Percentiles rank a stretch among this genome's conserved stretches.
phyloP scores from a whole-genome alignment of 2,797 vertebrate genomes.

The Oryzias sinensis region DNA sequence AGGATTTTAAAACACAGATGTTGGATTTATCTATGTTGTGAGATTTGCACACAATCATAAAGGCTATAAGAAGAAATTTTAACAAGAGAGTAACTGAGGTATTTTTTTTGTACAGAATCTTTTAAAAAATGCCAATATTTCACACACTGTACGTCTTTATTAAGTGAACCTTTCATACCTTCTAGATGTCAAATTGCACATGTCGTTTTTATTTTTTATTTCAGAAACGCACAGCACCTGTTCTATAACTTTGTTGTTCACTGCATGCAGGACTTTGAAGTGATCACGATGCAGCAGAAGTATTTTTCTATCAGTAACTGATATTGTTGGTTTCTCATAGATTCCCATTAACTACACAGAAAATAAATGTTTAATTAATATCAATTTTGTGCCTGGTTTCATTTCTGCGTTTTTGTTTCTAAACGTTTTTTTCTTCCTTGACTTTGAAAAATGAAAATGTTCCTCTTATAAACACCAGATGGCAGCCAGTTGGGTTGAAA shows the following conservation, averaged over 20 bases:
- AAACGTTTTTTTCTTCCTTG: not conserved
- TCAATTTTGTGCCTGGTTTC: slow-evolving; percentile 3
- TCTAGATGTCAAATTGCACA: slow-evolving; percentile 51
- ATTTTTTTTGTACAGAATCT: slow-evolving; percentile 67
- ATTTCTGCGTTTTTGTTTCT: not conserved
- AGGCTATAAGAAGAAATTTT: slow-evolving; percentile 23
- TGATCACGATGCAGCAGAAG: slow-evolving; percentile 61
- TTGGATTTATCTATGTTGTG: slow-evolving; percentile 46
- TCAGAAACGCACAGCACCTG: slow-evolving; percentile 16
- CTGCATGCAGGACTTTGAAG: slow-evolving; percentile 42
- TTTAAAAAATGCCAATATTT: slow-evolving; percentile 59
- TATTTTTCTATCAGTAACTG: slow-evolving; percentile 72
- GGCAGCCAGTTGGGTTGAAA: slow-evolving; percentile 29
- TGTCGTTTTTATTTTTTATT: slow-evolving; percentile 23
- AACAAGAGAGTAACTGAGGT: slow-evolving; percentile 39
- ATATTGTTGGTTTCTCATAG: slow-evolving; percentile 45
- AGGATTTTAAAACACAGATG: slow-evolving; percentile 31
- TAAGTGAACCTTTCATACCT: slow-evolving; percentile 43
- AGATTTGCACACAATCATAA: slow-evolving; percentile 64
- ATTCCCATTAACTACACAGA: slow-evolving; percentile 53
- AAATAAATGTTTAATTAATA: slow-evolving; percentile 72
- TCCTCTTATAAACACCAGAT: slow-evolving; percentile 46
- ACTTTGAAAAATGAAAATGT: slow-evolving; percentile 6
- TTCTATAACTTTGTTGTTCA: slow-evolving; percentile 45
- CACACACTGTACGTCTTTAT: slow-evolving; percentile 48